phyloP scores from a whole-genome alignment of 2,888 invertebrate species.

The Phania funesta region DNA sequence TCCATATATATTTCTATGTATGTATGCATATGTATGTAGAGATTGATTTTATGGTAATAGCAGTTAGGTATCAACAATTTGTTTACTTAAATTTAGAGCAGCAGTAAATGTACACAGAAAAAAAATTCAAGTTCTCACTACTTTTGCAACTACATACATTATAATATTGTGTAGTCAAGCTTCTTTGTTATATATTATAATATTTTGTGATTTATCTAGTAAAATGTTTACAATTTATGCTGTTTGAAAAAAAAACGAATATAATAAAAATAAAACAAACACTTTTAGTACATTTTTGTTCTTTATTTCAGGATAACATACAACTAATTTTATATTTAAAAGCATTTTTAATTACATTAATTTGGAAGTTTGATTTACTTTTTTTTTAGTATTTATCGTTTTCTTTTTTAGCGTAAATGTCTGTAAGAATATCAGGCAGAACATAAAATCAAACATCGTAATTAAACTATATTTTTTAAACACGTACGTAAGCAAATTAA shows the following conservation, averaged over 20 bases:
- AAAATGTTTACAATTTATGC: not conserved
- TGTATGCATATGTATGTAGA: too few relatives aligned
- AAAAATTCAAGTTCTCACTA: conserved; percentile 31
- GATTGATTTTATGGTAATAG: conserved; percentile 21
- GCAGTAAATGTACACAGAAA: conserved; percentile 30
- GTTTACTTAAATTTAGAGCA: conserved; percentile 32
- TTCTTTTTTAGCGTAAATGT: not conserved
- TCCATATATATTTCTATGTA: conserved; percentile 1
- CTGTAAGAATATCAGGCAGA: not conserved
- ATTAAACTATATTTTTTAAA: conserved; percentile 7
- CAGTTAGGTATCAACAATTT: conserved; percentile 30
- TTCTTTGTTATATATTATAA: not conserved
- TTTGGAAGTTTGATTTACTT: not conserved
- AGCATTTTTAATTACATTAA: not conserved
- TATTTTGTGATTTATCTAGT: not conserved
- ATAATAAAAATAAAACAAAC: conserved; percentile 4
- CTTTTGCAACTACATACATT: conserved; percentile 19
- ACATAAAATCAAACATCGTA: not conserved
- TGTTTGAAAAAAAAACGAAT: not conserved
- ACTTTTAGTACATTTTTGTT: conserved; percentile 27
- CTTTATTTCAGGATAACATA: not conserved
- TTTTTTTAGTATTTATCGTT: not conserved
- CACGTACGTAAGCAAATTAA: conserved; percentile 7
- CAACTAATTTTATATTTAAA: conserved; percentile 4
- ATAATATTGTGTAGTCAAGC: conserved; percentile 14